phyloP scores from a whole-genome alignment of 2,797 vertebrate genomes.

The Chelon labrosus region DNA sequence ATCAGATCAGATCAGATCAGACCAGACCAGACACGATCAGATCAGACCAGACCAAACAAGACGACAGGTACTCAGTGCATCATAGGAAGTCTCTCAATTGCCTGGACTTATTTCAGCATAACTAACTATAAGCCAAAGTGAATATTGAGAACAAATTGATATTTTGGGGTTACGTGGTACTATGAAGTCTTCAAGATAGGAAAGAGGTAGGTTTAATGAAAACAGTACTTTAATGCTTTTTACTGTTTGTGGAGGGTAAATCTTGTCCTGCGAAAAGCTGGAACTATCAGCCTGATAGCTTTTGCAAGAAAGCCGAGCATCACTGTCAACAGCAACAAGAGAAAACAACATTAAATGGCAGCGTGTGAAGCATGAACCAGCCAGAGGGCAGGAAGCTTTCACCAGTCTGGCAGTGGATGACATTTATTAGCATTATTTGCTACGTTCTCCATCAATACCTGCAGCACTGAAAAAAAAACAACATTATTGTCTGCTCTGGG shows the following conservation, averaged over 20 bases:
- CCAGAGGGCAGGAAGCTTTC: neutral
- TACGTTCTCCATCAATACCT: neutral
- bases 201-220: too few species aligned
- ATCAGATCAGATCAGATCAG: too few species aligned
- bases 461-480: neutral
- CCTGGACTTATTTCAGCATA: too few species aligned
- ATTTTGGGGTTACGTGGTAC: too few species aligned
- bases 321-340: neutral
- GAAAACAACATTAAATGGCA: conserved; percentile 4
- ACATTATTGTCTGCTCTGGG: neutral
- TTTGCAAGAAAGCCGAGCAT: neutral
- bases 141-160: too few species aligned
- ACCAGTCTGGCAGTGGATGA: neutral
- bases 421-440: conserved; percentile 8
- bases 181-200: too few species aligned
- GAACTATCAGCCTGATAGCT: neutral
- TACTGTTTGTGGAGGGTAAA: conserved; percentile 1
- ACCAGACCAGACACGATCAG: too few species aligned
- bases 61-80: too few species aligned
- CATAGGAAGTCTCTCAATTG: too few species aligned
- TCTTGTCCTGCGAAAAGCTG: conserved; percentile 9
- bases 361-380: conserved; percentile 9
- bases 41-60: too few species aligned
- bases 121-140: too few species aligned
- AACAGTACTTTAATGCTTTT: conserved; percentile 3